A percentile compares a stretch with the other conserved stretches of the same genome.
Evolutionary conservation across 2,888 invertebrate species (phyloP).

Genomic region (Leptinotarsa haldemani): DNA sequence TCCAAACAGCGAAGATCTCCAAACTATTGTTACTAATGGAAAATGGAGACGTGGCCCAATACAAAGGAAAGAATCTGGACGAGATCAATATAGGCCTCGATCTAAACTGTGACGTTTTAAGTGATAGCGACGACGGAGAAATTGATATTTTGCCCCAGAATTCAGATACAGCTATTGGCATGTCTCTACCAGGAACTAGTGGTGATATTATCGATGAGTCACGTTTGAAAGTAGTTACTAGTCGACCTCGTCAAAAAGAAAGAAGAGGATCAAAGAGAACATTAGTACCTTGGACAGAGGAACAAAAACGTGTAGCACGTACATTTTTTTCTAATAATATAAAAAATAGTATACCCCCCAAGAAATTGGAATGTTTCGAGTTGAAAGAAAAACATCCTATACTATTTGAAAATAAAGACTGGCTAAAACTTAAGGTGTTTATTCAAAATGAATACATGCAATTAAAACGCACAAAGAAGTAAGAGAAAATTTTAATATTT

Average conservation of each 20-base stretch:
- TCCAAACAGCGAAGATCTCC: too few species aligned
- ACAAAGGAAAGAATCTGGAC: too few species aligned
- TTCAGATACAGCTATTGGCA: not conserved
- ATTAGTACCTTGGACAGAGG: slow-evolving; percentile 36
- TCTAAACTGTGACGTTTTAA: too few species aligned
- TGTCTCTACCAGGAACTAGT: not conserved
- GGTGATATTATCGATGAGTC: not conserved
- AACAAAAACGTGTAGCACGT: slow-evolving; percentile 33
- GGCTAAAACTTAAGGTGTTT: slow-evolving; percentile 44
- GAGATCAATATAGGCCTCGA: too few species aligned
- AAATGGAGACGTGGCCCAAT: too few species aligned
- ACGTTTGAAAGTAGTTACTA: not conserved
- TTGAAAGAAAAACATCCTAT: too few species aligned
- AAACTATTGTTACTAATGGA: too few species aligned
- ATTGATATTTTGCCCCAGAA: too few species aligned
- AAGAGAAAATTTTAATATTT: too few species aligned
- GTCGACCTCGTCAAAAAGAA: not conserved
- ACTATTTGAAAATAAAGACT: slow-evolving; percentile 33
- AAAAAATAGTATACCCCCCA: slow-evolving; percentile 37
- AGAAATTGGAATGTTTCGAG: slow-evolving; percentile 30
- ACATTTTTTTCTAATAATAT: slow-evolving; percentile 36
- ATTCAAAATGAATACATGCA: too few species aligned
- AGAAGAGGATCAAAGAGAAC: slow-evolving; percentile 17
- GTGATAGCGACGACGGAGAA: too few species aligned
- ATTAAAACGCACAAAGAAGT: too few species aligned